Evolutionary conservation across 2,888 invertebrate species (phyloP), one percentile per base, ranked within the genome.

Genomic region (Lissocephala sabroskyi): DNA sequence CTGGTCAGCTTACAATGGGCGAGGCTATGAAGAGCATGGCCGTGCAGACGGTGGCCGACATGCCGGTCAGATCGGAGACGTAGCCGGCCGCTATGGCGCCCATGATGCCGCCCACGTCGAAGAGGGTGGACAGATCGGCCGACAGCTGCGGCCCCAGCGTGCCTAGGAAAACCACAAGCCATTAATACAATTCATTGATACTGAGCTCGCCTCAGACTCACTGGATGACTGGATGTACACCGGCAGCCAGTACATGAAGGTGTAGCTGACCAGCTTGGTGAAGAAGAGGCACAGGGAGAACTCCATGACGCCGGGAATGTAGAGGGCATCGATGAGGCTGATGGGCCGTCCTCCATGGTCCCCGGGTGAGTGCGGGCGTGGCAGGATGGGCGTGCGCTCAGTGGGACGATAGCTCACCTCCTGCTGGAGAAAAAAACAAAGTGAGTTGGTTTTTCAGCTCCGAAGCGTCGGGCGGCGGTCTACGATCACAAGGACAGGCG

Each of bases 221-320:
- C 96, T 92, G 36, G 93, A 91, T 39, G 89, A 87, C 55, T 91
- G 90, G 51, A 98, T 95, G 79, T 97, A 98, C 3, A 91, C 84
- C 16, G 98, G 98, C 78, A 98, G 87, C 98, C 98, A 98, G 82
- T 94, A 98, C 41, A 98, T 88, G 86, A 98, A 98, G 51, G 97
- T 98, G 81, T 98, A 98, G 83, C 95, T 95, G 76, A 98, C 97
- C 30, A 98, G 88, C 85, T 98, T 98, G 10, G 97, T 94, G 85
- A 98, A 98, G 86, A 98, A 98, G 32, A 98, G 87, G 35, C 95
- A 95, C 35, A 97, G 82, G 0, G 97, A 95, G 86, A 93, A 98
- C 86, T 97, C 97, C 2, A 96, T 64, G 1, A 98, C 98, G 23
- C 97, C 97, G 0, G 97, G 97, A 78, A 97, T 96, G 67, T 86